Evolutionary conservation across 1,140 invertebrate species (phyloP).

Genomic region (Diachasma alloeum): DNA sequence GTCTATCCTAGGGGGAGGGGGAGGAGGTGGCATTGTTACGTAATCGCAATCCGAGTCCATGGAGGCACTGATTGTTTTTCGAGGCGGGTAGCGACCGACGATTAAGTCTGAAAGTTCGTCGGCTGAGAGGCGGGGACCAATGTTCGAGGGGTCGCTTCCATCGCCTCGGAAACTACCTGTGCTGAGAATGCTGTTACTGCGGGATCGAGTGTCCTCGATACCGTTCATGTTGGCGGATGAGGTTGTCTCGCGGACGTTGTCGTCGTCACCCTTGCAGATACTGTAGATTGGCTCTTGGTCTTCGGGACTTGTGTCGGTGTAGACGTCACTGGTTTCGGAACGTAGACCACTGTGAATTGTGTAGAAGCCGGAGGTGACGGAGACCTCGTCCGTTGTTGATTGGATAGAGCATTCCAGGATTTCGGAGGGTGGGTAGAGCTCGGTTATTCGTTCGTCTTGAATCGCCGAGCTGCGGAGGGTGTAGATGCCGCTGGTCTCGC

Average conservation of each 20-base stretch:
- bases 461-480: conserved; percentile 78
- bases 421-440: conserved; percentile 53
- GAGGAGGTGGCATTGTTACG: conserved; percentile 80
- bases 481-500: conserved; percentile 81
- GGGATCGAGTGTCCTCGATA: conserved; percentile 55
- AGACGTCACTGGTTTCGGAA: conserved; percentile 56
- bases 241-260: conserved; percentile 24
- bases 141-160: conserved; percentile 83
- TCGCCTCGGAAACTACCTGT: conserved; percentile 83
- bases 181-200: conserved; percentile 81
- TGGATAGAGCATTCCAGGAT: conserved; percentile 57
- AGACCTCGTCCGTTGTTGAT: conserved; percentile 61
- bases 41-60: conserved; percentile 90
- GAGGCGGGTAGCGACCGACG: conserved; percentile 80
- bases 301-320: conserved; percentile 45
- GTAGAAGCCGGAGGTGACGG: conserved; percentile 62
- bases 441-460: conserved; percentile 54
- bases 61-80: conserved; percentile 81
- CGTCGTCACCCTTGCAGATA: conserved; percentile 51
- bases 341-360: conserved; percentile 61
- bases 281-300: conserved; percentile 58
- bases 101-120: conserved; percentile 84
- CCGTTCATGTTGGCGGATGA: conserved; percentile 37
- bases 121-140: conserved; percentile 78
- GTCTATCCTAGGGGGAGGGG: conserved; percentile 72